Percentiles rank a stretch among this genome's conserved stretches.
These are phyloP conservation scores for Panthera tigris DNA, from an alignment of 2,113 vertebrate genomes.

Conservation along the genomic window DNA sequence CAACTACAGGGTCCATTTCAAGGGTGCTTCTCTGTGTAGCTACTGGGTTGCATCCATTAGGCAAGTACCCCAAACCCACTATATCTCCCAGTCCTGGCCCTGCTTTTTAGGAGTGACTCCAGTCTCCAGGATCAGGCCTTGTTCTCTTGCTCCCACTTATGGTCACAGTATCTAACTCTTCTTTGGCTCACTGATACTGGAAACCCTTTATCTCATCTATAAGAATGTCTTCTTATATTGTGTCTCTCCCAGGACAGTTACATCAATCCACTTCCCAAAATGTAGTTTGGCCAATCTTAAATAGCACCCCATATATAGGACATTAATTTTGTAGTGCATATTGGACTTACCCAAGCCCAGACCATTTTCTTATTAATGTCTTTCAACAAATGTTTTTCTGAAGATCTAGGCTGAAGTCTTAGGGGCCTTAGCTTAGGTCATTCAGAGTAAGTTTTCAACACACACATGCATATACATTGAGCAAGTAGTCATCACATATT, in stretches of 20 bases:
- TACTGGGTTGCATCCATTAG: rapidly evolving
- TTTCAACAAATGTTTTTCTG: not conserved
- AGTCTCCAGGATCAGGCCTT: not conserved
- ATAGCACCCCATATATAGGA: rapidly evolving
- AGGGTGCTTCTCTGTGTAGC: not conserved
- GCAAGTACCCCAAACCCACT: not conserved
- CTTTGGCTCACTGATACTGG: not conserved
- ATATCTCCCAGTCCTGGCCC: not conserved
- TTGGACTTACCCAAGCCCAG: not conserved
- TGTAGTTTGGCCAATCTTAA: not conserved
- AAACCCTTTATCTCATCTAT: not conserved
- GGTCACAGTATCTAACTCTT: not conserved
- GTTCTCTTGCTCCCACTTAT: not conserved
- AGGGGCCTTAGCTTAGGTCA: not conserved
- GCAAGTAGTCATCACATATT: not conserved
- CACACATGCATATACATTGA: not conserved
- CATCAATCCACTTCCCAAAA: not conserved
- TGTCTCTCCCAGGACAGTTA: not conserved
- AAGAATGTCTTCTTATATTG: not conserved
- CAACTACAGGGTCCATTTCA: not conserved
- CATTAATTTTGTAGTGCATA: not conserved
- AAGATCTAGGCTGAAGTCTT: not conserved
- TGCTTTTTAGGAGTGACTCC: not conserved
- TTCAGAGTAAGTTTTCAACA: not conserved
- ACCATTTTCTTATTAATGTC: not conserved